A percentile compares a stretch with the other conserved stretches of the same genome.
These are phyloP conservation scores for Drosophila bocqueti DNA, from an alignment of 1,140 invertebrate species.

Conservation along the genomic window DNA sequence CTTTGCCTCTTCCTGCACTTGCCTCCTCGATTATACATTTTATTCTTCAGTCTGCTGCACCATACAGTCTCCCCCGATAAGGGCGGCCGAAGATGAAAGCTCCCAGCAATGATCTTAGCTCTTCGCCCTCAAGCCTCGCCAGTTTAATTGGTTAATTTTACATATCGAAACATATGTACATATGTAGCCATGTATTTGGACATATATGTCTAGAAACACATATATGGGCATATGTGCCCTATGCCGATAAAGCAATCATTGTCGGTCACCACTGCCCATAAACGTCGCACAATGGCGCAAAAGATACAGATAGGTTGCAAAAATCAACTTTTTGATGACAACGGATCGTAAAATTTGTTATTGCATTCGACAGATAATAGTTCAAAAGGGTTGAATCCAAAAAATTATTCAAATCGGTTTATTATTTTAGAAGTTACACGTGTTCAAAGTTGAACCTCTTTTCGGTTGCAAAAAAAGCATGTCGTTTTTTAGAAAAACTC, in stretches of 20 bases:
- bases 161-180: slow-evolving; percentile 12
- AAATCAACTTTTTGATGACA: no score
- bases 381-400: no score
- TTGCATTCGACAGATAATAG: no score
- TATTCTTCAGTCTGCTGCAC: not conserved
- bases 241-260: slow-evolving; percentile 23
- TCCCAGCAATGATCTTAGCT: not conserved
- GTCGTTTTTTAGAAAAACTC: no score
- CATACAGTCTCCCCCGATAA: slow-evolving; percentile 7
- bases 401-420: no score
- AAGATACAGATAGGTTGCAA: no score
- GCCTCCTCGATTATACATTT: not conserved
- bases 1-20: not conserved
- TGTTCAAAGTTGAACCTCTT: no score
- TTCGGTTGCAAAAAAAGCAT: no score
- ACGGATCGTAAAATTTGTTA: no score
- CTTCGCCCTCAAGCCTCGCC: not conserved
- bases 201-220: not conserved
- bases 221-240: not conserved
- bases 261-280: slow-evolving; percentile 22
- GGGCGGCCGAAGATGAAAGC: slow-evolving; percentile 37
- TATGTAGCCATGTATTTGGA: not conserved
- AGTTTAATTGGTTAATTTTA: slow-evolving; percentile 22
- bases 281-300: no score
- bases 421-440: no score